Base-by-base conservation (phyloP, 2,888 invertebrate genomes). In the Siphonodentalium dalli region DNA sequence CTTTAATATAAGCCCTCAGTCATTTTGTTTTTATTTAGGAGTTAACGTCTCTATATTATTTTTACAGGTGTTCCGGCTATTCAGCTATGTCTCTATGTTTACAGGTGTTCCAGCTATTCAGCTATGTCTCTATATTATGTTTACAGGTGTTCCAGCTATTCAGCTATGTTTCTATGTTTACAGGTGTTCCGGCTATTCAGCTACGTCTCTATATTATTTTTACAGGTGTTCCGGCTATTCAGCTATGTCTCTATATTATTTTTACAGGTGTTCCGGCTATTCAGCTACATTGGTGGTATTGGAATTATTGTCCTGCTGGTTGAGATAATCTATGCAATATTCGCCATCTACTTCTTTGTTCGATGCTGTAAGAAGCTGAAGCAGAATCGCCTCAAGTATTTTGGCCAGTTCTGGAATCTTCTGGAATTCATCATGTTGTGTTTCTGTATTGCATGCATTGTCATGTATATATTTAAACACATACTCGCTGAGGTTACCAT, bases 381-480 rank as follows among this genome's bases (percentile, higher is more conserved):
- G 56, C 76, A 77, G 35, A 66, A 80, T 50, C 73, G 66, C 35
- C 55, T 65, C 33, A 64, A 65, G 20, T 84, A 83, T 63, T 83
- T 83, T 69, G 64, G 64, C n/a, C 71, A 72, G 39, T 82, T 83
- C 69, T 84, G 84, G 84, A 80, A 78, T 59, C 62, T 78, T 26
- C 68, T 81, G 20, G 83, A 84, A 55, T 74, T 83, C 56, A 61
- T 68, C n/a, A 75, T 81, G 38, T 68, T 83, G 33, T 53, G 77
- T 26, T 72, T 82, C 37, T 77, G 78, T n/a, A 72, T 82, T 28
- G 58, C 78, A 3, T 75, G 76, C 43, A 79, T 83, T 28, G 77
- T 69, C 11, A 76, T 83, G 73, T 83, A 82, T 65, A 72, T 77
- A 31, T 77, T 80, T 61, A 80, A 80, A 56, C 78, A 79, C 51